phyloP scores from a whole-genome alignment of 2,888 invertebrate species.

The Dioctria rufipes region DNA sequence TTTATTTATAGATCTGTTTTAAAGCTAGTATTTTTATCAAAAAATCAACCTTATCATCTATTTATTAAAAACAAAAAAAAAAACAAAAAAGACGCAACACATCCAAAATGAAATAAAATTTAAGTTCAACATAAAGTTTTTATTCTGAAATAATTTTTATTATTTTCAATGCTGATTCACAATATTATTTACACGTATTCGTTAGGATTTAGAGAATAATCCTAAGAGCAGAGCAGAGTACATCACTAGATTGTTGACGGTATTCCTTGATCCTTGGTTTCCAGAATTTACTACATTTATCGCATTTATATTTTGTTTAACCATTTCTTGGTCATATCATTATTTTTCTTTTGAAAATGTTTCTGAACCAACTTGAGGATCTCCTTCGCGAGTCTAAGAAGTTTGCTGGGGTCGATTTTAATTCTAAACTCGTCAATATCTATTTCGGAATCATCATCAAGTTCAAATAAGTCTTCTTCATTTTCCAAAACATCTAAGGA shows the following conservation, averaged over 20 bases:
- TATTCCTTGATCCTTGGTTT: constrained; percentile 22
- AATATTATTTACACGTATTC: too few relatives aligned
- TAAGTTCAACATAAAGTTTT: too few relatives aligned
- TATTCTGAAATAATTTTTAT: too few relatives aligned
- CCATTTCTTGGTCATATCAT: constrained; percentile 26
- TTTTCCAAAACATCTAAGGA: not conserved
- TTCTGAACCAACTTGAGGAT: constrained; percentile 18
- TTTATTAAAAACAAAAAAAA: too few relatives aligned
- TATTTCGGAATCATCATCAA: not conserved
- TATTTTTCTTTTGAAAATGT: constrained; percentile 7
- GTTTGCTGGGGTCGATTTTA: not conserved
- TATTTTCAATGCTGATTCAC: too few relatives aligned
- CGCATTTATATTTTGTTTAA: constrained; percentile 9
- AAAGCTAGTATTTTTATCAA: too few relatives aligned
- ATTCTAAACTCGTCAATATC: not conserved
- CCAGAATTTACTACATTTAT: constrained; percentile 25
- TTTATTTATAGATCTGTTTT: too few relatives aligned
- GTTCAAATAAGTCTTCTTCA: not conserved
- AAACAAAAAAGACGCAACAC: too few relatives aligned
- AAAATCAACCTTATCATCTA: too few relatives aligned
- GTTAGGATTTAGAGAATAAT: not conserved
- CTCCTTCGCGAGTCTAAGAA: not conserved
- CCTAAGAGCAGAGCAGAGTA: constrained; percentile 17
- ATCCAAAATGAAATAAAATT: too few relatives aligned
- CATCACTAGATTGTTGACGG: not conserved